A percentile compares a stretch with the other conserved stretches of the same genome.
phyloP scores from a whole-genome alignment of 1,140 invertebrate genomes.

The Drosophila kohkoa region DNA sequence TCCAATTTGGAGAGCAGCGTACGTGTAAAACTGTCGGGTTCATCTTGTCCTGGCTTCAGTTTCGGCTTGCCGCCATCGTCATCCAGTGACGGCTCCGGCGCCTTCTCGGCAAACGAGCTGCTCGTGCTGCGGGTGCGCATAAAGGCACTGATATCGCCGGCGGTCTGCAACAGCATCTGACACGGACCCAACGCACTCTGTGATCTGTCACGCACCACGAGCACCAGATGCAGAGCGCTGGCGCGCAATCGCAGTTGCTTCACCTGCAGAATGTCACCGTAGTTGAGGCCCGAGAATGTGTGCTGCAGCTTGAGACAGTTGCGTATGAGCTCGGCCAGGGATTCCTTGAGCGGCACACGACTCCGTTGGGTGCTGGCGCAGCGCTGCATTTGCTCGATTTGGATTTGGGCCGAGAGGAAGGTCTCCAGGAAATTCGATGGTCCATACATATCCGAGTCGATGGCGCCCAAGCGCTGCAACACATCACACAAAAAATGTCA shows the following conservation, averaged over 20 bases:
- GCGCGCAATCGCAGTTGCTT: slow-evolving; percentile 94
- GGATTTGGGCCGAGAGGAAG: slow-evolving; percentile 90
- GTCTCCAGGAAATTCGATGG: slow-evolving; percentile 94
- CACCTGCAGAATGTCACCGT: slow-evolving; percentile 90
- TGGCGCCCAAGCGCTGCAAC: slow-evolving; percentile 89
- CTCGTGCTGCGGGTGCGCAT: slow-evolving; percentile 34
- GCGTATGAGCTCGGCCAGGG: slow-evolving; percentile 87
- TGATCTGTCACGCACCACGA: slow-evolving; percentile 87
- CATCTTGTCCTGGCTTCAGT: slow-evolving; percentile 66
- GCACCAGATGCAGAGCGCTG: slow-evolving; percentile 92
- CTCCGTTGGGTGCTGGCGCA: slow-evolving; percentile 71
- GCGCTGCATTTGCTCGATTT: slow-evolving; percentile 85
- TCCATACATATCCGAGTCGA: slow-evolving; percentile 93
- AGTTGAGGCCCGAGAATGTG: slow-evolving; percentile 92
- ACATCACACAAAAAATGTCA: background rate
- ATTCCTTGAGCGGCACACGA: slow-evolving; percentile 78
- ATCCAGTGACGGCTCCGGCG: background rate
- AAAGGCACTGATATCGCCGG: slow-evolving; percentile 76
- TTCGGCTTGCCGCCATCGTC: slow-evolving; percentile 4
- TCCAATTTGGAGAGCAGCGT: slow-evolving; percentile 92
- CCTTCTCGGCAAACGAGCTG: background rate
- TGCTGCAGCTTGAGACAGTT: slow-evolving; percentile 92
- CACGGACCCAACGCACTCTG: slow-evolving; percentile 86
- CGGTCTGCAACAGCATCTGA: slow-evolving; percentile 84
- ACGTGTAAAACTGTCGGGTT: slow-evolving; percentile 90